Evolutionary conservation across 2,113 vertebrate species (phyloP).

Genomic region (Lagopus leucura): DNA sequence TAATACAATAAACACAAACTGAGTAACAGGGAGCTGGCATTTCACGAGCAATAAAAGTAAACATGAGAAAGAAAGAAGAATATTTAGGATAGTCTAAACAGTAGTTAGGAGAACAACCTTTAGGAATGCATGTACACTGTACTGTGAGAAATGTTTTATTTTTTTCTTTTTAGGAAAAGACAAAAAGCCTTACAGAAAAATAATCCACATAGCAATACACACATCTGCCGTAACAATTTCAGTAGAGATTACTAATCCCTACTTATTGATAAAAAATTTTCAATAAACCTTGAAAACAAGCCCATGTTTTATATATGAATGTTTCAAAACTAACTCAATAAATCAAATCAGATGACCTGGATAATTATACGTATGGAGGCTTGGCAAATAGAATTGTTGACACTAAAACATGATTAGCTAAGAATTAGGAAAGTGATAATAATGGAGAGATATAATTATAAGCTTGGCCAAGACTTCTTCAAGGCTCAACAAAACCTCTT

Average conservation of each 20-base stretch:
- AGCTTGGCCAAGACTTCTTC: conserved; percentile 45
- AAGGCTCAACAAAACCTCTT: conserved; percentile 32
- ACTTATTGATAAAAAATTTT: neutral
- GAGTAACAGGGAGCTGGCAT: neutral
- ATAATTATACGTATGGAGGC: neutral
- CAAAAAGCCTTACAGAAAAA: neutral
- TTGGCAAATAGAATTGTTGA: conserved; percentile 8
- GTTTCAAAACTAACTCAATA: neutral
- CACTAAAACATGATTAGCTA: neutral
- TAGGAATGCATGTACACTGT: neutral
- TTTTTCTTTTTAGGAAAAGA: neutral
- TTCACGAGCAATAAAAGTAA: neutral
- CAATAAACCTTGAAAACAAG: neutral
- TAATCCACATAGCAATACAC: neutral
- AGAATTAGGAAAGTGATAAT: conserved; percentile 24
- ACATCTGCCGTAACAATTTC: neutral
- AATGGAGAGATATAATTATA: conserved; percentile 30
- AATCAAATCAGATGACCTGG: neutral
- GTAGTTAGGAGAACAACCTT: neutral
- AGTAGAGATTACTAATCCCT: neutral
- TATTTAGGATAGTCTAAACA: neutral
- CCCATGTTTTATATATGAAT: neutral
- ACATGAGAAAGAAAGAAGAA: neutral
- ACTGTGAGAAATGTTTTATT: neutral
- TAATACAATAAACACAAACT: neutral